Evolutionary conservation across 2,888 invertebrate species (phyloP).

Genomic region (Sphaerophoria taeniata): DNA sequence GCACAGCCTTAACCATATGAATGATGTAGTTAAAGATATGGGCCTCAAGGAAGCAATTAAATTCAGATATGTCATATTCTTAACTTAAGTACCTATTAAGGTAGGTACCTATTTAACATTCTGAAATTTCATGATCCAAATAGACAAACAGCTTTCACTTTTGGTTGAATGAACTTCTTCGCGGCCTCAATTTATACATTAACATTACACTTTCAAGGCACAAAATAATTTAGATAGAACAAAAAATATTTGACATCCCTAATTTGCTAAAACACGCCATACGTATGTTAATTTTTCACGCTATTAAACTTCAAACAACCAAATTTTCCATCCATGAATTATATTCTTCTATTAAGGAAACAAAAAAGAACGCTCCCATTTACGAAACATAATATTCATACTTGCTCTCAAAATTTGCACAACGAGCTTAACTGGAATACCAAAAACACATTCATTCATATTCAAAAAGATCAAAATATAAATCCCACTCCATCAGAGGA

Average conservation of each 20-base stretch:
- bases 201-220: not conserved
- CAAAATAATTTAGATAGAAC: conserved; percentile 38
- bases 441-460: conserved; percentile 62
- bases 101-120: no score
- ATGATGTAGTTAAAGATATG: no score
- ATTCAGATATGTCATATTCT: no score
- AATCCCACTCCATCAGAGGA: conserved; percentile 33
- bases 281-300: conserved; percentile 59
- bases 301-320: conserved; percentile 59
- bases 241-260: conserved; percentile 35
- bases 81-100: no score
- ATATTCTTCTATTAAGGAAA: not conserved
- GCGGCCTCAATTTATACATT: not conserved
- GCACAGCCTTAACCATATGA: no score
- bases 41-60: no score
- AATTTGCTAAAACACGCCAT: conserved; percentile 65
- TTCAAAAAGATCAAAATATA: conserved; percentile 39
- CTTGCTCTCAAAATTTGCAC: conserved; percentile 29
- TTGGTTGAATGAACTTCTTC: not conserved
- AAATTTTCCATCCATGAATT: conserved; percentile 50
- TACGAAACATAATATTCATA: conserved; percentile 4
- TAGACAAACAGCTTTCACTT: no score
- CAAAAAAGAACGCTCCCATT: conserved; percentile 4
- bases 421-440: conserved; percentile 57
- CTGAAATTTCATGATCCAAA: no score